These are phyloP conservation scores for Pseudoips prasinana DNA, from an alignment of 2,888 invertebrate species.

Conservation along the genomic window DNA sequence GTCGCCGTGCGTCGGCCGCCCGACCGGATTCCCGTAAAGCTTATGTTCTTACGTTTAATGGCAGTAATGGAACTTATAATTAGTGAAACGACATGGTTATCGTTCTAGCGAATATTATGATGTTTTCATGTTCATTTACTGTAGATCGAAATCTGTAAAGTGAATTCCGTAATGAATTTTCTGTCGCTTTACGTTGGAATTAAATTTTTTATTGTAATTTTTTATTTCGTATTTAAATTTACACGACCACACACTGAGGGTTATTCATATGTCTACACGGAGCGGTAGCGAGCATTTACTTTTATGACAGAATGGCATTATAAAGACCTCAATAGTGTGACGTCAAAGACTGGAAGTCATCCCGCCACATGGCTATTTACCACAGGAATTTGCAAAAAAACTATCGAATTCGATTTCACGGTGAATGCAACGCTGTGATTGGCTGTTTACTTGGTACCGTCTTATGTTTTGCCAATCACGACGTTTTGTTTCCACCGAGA, in stretches of 20 bases:
- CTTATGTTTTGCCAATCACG: too few species aligned
- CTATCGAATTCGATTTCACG: too few species aligned
- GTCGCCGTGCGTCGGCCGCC: constrained; percentile 47
- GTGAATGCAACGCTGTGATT: too few species aligned
- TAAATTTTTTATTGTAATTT: constrained; percentile 30
- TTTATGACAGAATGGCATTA: constrained; percentile 61
- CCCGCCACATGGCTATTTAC: too few species aligned
- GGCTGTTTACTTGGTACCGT: too few species aligned
- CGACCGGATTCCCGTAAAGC: constrained; percentile 27
- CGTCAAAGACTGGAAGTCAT: too few species aligned
- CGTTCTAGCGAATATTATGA: constrained; percentile 29
- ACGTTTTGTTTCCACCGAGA: too few species aligned
- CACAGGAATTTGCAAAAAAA: too few species aligned
- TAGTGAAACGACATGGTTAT: constrained; percentile 27
- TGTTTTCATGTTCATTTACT: constrained; percentile 37
- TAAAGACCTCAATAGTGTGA: too few species aligned
- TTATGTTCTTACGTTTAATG: constrained; percentile 25
- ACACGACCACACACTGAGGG: constrained; percentile 28
- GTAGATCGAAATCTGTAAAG: constrained; percentile 52
- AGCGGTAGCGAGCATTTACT: constrained; percentile 63
- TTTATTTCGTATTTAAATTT: constrained; percentile 43
- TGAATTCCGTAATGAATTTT: constrained; percentile 45
- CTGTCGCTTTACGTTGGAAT: constrained; percentile 38
- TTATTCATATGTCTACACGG: constrained; percentile 23
- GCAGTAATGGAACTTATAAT: constrained; percentile 27